These are phyloP conservation scores for Aquatica leii DNA, from an alignment of 2,888 invertebrate species.

Conservation along the genomic window DNA sequence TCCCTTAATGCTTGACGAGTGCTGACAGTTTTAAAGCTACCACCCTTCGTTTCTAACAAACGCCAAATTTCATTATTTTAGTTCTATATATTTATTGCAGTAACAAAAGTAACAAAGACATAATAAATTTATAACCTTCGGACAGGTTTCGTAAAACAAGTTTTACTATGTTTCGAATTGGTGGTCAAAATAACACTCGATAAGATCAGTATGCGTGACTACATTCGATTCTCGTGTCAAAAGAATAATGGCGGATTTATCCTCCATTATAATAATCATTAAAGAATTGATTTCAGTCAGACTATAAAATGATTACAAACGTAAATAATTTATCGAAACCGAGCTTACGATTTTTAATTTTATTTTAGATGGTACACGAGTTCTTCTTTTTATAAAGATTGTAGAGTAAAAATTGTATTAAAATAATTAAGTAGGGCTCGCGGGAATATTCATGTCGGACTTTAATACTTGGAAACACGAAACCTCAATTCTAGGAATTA, in stretches of 20 bases:
- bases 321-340: constrained; percentile 16
- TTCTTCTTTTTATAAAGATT: not conserved
- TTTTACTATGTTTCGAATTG: constrained; percentile 41
- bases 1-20: constrained; percentile 57
- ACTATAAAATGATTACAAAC: not conserved
- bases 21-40: constrained; percentile 50
- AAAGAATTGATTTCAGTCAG: constrained; percentile 44
- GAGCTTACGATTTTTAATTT: constrained; percentile 5
- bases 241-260: constrained; percentile 54
- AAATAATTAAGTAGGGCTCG: constrained; percentile 35
- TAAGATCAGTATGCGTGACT: constrained; percentile 58
- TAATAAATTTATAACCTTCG: constrained; percentile 25
- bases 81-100: not conserved
- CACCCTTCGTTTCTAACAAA: constrained; percentile 46
- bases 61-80: not conserved
- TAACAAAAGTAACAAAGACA: constrained; percentile 5
- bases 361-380: not conserved
- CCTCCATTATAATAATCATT: constrained; percentile 45
- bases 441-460: constrained; percentile 37
- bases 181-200: constrained; percentile 46
- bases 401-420: constrained; percentile 30
- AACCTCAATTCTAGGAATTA: constrained; percentile 34
- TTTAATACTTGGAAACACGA: constrained; percentile 40
- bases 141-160: constrained; percentile 40
- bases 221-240: constrained; percentile 55